phyloP scores from a whole-genome alignment of 2,797 vertebrate species.

The Sebastes kiyomatsui region DNA sequence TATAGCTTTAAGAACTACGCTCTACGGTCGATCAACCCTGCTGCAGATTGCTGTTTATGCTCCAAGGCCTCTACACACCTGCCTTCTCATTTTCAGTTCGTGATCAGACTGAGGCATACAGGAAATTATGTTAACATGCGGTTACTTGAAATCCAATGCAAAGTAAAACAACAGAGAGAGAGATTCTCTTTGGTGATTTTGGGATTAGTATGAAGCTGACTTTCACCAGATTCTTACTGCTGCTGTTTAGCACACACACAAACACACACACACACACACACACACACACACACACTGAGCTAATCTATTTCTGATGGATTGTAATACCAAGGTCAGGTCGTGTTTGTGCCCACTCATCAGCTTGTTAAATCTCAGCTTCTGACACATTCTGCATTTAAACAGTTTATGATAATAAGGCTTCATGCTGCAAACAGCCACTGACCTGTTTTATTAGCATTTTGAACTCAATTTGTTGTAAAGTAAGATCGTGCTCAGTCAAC shows the following conservation, averaged over 20 bases:
- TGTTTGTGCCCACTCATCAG: constrained; percentile 61
- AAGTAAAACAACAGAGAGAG: neutral
- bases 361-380: constrained; percentile 57
- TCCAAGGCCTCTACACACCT: neutral
- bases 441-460: constrained; percentile 14
- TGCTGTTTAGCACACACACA: neutral
- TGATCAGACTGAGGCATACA: neutral
- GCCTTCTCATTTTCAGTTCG: neutral
- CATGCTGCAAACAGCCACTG: constrained; percentile 18
- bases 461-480: neutral
- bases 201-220: neutral
- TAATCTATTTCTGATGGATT: constrained; percentile 51
- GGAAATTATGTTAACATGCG: neutral
- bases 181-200: neutral
- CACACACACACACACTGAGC: neutral
- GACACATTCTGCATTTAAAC: constrained; percentile 53
- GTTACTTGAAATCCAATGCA: neutral
- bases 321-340: constrained; percentile 49
- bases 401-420: constrained; percentile 53
- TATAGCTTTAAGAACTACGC: neutral
- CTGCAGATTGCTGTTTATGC: neutral
- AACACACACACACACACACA: neutral
- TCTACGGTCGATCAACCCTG: neutral
- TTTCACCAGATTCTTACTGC: neutral
- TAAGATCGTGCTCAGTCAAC: neutral